Evolutionary conservation across 2,888 invertebrate genomes (phyloP).

Genomic region (Ennomos fuscantarius): DNA sequence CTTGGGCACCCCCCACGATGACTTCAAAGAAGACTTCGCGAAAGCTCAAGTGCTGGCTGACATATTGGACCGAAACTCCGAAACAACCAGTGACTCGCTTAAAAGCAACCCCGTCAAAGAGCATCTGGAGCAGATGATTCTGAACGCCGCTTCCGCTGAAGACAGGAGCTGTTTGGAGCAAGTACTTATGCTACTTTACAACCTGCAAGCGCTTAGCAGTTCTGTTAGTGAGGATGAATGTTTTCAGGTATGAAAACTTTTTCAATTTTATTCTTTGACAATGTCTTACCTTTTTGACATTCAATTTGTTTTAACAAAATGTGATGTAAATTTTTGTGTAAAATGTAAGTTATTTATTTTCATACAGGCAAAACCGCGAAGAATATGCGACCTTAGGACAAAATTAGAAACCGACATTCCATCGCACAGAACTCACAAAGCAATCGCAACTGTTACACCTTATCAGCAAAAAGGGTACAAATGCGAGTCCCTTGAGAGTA

Average conservation of each 20-base stretch:
- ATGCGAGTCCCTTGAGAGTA: conserved; percentile 76
- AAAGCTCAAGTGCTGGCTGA: conserved; percentile 79
- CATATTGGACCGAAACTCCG: conserved; percentile 74
- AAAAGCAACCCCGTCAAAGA: conserved; percentile 80
- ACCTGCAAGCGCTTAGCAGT: conserved; percentile 84
- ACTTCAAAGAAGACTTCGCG: conserved; percentile 81
- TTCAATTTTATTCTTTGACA: conserved; percentile 9
- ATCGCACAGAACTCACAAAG: conserved; percentile 80
- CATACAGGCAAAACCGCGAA: conserved; percentile 73
- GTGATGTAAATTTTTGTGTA: conserved; percentile 10
- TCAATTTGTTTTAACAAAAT: neutral
- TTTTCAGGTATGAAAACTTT: conserved; percentile 71
- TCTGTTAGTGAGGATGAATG: conserved; percentile 84
- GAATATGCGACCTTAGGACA: conserved; percentile 71
- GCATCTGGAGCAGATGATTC: conserved; percentile 79
- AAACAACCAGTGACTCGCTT: conserved; percentile 74
- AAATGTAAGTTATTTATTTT: conserved; percentile 34
- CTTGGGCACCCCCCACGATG: conserved; percentile 70
- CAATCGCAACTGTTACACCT: conserved; percentile 88
- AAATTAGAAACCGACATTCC: conserved; percentile 71
- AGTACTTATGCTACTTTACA: conserved; percentile 86
- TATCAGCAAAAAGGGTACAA: conserved; percentile 82
- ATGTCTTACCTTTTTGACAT: neutral
- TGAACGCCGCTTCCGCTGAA: conserved; percentile 80
- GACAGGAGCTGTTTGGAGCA: conserved; percentile 87